Conservation (phyloP, 2,797 vertebrate genomes). For the Cuniculus paca region DNA sequence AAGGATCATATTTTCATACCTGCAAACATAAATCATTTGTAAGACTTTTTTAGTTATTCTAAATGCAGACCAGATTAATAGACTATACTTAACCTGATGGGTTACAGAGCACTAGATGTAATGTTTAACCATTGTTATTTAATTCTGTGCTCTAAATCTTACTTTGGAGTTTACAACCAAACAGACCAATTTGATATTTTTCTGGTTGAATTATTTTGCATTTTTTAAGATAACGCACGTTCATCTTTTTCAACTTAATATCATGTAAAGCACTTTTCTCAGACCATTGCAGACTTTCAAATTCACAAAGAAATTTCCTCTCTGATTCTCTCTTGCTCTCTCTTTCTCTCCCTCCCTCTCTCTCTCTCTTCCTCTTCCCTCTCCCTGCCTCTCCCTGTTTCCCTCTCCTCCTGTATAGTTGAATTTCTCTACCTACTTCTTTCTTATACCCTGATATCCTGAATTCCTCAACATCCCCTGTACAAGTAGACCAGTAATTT, state of each 20-base stretch:
- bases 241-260: neutral
- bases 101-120: too few relatives aligned
- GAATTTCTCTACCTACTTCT: neutral
- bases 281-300: neutral
- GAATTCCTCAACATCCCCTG: neutral
- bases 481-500: neutral
- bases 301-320: neutral
- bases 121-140: too few relatives aligned
- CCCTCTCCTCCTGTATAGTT: neutral
- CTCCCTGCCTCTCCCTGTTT: neutral
- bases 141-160: neutral
- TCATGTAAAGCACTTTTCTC: neutral
- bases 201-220: neutral
- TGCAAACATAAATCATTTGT: too few relatives aligned
- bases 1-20: neutral
- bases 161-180: neutral
- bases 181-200: neutral
- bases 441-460: neutral
- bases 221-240: neutral
- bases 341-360: neutral
- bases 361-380: neutral
- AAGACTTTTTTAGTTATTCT: neutral
- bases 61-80: neutral
- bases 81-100: neutral
- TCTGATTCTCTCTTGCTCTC: neutral